phyloP scores from a whole-genome alignment of 2,797 vertebrate species.

The Crenichthys baileyi region DNA sequence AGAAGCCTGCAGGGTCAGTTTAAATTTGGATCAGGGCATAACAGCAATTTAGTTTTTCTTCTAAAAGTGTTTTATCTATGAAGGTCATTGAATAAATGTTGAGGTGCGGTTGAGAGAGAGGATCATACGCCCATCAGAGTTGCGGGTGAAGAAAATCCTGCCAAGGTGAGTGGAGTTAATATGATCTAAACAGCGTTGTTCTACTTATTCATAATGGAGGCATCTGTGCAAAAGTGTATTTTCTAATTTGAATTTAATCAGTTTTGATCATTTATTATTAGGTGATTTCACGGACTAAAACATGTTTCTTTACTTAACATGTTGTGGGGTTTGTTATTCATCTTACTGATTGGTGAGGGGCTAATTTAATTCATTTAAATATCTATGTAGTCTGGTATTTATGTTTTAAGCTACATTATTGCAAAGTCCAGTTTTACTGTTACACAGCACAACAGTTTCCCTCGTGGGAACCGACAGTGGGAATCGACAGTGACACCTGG shows the following conservation, averaged over 20 bases:
- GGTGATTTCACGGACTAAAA: neutral
- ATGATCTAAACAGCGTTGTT: neutral
- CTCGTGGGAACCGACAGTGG: too few relatives aligned
- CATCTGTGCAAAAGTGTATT: neutral
- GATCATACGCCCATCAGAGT: neutral
- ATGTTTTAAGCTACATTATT: neutral
- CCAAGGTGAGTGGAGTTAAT: constrained; percentile 5
- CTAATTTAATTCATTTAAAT: neutral
- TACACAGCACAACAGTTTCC: too few relatives aligned
- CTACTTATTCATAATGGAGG: neutral
- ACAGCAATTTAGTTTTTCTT: neutral
- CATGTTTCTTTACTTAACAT: constrained; percentile 24
- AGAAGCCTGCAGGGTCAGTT: neutral
- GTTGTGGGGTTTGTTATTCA: constrained; percentile 19
- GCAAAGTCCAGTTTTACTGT: neutral
- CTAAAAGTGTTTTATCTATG: accelerated
- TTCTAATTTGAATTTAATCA: neutral
- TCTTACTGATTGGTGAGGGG: constrained; percentile 29
- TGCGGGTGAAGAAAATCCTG: neutral
- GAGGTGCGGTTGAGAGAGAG: neutral
- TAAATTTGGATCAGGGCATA: neutral
- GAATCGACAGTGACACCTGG: too few relatives aligned
- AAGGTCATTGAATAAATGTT: neutral
- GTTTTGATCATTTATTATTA: neutral
- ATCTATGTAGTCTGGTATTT: neutral